Evolutionary conservation across 2,113 vertebrate genomes (phyloP), one percentile per base, ranked within the genome.

Genomic region (Eleginops maclovinus): DNA sequence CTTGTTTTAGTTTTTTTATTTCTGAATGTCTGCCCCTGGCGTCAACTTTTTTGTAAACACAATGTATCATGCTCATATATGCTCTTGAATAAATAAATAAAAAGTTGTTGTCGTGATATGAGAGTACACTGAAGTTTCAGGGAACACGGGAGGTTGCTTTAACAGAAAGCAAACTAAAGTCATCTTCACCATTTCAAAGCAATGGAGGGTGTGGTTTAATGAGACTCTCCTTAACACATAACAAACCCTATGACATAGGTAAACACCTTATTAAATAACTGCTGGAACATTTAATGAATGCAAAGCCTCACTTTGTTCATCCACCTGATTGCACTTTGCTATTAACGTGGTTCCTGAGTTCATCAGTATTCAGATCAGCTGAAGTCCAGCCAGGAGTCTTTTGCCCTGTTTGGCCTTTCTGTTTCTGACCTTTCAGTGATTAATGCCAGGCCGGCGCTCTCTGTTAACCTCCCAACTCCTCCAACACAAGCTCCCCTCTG

Each of bases 341-440:
- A 24, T 12, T 44, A 53, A 62, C 49, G 43, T 11, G 16, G 5
- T 67, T 55, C 44, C 12, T 26, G 36, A 2, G 28, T 73, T 89
- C 69, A n/a, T 71, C 74, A n/a, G 65, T 59, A 81, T 81, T 89
- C 76, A 51, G 46, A 80, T 75, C 66, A 87, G 72, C 79, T 80
- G 72, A 64, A 24, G 44, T 84, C 72, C 58, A 53, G 66, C 51
- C 80, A 55, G 46, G 40, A 77, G 53, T 84, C 50, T 79, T 79
- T 80, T 89, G 49, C 77, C 70, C 26, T 31, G 24, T 26, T 40
- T 74, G 54, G 84, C 84, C 82, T 89, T 88, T 88, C 66, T 61
- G 43, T 3, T 15, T 19, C 61, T 86, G 86, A 79, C 86, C 83
- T 90, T 86, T 80, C 62, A 21, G 54, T 87, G 79, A 90, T 89